Percentiles rank a stretch among this genome's conserved stretches.
These are phyloP conservation scores for Coregonus ussuriensis DNA, from an alignment of 2,797 vertebrate species.

Conservation along the genomic window DNA sequence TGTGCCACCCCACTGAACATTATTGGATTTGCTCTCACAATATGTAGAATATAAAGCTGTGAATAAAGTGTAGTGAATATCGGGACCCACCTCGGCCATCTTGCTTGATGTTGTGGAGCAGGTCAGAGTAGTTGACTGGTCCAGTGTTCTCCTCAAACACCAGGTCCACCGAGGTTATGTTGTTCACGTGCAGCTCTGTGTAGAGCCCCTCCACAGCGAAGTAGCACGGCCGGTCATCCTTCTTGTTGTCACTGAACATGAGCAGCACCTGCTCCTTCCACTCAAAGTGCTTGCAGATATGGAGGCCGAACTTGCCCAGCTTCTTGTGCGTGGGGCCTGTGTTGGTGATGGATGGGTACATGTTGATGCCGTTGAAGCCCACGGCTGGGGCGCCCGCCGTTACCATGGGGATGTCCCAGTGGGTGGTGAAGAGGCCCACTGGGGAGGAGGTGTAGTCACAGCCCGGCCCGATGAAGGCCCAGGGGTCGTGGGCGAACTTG, in stretches of 20 bases:
- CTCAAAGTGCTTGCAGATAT: slow-evolving; percentile 82
- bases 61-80: not conserved
- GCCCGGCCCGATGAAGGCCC: slow-evolving; percentile 88
- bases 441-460: slow-evolving; percentile 88
- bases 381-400: slow-evolving; percentile 86
- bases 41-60: not conserved
- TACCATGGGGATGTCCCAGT: slow-evolving; percentile 89
- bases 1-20: not conserved
- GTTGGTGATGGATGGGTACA: slow-evolving; percentile 83
- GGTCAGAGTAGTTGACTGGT: slow-evolving; percentile 73
- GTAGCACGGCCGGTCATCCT: slow-evolving; percentile 83
- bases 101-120: slow-evolving; percentile 77
- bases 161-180: slow-evolving; percentile 76
- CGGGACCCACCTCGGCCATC: slow-evolving; percentile 81
- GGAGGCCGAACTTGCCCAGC: slow-evolving; percentile 81
- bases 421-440: slow-evolving; percentile 84
- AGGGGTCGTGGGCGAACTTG: slow-evolving; percentile 77
- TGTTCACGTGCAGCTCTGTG: slow-evolving; percentile 70
- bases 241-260: slow-evolving; percentile 80
- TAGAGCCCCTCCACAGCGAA: slow-evolving; percentile 88
- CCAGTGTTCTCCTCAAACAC: slow-evolving; percentile 75
- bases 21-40: not conserved
- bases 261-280: slow-evolving; percentile 83
- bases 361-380: slow-evolving; percentile 74
- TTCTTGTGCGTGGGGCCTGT: slow-evolving; percentile 89